phyloP scores from a whole-genome alignment of 2,797 vertebrate genomes.

The Sciurus vulgaris region DNA sequence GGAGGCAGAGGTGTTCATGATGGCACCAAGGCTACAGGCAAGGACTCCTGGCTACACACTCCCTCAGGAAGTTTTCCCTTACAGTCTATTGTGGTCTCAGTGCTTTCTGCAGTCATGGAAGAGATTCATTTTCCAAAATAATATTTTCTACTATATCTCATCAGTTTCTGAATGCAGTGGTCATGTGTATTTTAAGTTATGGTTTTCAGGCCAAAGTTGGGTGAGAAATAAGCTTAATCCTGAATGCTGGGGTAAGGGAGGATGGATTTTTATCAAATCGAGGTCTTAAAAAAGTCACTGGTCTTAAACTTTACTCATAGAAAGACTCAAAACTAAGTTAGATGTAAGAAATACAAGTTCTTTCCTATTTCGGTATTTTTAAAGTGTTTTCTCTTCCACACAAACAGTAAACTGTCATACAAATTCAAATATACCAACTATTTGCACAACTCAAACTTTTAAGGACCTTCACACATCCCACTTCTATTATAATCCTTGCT shows the following conservation, averaged over 20 bases:
- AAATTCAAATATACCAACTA: not conserved
- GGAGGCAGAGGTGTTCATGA: slow-evolving; percentile 60
- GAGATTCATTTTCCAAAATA: not conserved
- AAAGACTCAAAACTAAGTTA: not conserved
- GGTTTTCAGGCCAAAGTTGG: not conserved
- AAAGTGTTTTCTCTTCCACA: not conserved
- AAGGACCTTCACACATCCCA: not conserved
- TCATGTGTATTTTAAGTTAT: not conserved
- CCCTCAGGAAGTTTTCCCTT: slow-evolving; percentile 20
- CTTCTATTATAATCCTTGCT: not conserved
- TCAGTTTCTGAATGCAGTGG: not conserved
- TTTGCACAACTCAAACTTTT: not conserved
- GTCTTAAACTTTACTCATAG: not conserved
- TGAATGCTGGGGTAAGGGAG: not conserved
- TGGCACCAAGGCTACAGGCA: not conserved
- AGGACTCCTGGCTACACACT: slow-evolving; percentile 44
- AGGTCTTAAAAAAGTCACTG: not conserved
- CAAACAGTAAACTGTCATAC: not conserved
- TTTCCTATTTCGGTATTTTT: not conserved
- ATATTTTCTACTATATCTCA: not conserved
- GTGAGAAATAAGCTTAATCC: not conserved
- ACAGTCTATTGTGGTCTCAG: rapidly evolving
- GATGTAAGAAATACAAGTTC: not conserved
- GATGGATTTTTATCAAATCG: not conserved
- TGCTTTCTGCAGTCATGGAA: not conserved